A percentile compares a stretch with the other conserved stretches of the same genome.
phyloP scores from a whole-genome alignment of 2,888 invertebrate species.

The Yponomeuta evonymella region DNA sequence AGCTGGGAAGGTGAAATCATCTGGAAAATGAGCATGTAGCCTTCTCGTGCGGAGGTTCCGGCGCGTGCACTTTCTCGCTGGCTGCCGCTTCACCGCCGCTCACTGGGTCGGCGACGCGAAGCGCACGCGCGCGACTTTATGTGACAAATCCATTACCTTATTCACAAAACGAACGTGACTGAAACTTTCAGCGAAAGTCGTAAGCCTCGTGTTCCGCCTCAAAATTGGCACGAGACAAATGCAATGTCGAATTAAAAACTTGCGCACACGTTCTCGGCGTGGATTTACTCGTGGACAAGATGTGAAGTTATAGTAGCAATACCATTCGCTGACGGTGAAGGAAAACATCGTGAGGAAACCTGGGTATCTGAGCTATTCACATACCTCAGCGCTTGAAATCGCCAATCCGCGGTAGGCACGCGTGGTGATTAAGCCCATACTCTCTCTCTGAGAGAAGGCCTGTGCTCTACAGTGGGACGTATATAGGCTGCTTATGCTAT shows the following conservation, averaged over 20 bases:
- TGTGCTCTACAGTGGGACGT: too few relatives aligned
- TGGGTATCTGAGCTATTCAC: too few relatives aligned
- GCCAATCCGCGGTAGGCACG: too few relatives aligned
- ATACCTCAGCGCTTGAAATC: too few relatives aligned
- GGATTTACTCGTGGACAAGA: neutral
- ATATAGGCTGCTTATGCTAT: too few relatives aligned
- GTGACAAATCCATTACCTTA: conserved; percentile 13
- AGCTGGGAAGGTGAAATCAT: conserved; percentile 14
- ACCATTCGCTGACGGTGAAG: too few relatives aligned
- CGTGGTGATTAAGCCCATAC: too few relatives aligned
- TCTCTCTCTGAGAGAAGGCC: too few relatives aligned
- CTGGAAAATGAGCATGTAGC: conserved; percentile 14
- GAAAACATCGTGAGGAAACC: too few relatives aligned
- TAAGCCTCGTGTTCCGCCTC: neutral
- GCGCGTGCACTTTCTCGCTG: conserved; percentile 11
- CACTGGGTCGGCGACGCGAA: conserved; percentile 13
- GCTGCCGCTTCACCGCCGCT: conserved; percentile 1
- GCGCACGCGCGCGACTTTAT: conserved; percentile 11
- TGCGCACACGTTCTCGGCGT: neutral
- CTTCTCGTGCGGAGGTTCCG: neutral
- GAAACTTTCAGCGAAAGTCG: conserved; percentile 14
- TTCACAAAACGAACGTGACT: conserved; percentile 10
- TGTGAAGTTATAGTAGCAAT: neutral
- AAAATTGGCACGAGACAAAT: neutral
- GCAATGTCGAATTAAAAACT: neutral